These are phyloP conservation scores for Haliaeetus leucogaster DNA, from an alignment of 2,113 vertebrate species.

Conservation along the genomic window DNA sequence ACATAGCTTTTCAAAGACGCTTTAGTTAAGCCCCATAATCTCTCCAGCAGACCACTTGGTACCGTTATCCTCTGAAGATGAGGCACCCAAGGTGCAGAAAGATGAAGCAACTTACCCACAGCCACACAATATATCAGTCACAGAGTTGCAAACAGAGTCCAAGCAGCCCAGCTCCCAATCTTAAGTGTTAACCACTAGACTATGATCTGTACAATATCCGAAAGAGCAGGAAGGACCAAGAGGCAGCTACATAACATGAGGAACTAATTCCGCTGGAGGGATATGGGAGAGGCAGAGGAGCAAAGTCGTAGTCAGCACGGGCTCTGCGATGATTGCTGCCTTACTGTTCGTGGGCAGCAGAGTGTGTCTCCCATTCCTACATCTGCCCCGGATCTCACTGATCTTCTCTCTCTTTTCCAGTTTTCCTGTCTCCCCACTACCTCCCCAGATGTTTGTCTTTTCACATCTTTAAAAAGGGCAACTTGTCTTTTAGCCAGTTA, in stretches of 20 bases:
- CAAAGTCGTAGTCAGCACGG: neutral
- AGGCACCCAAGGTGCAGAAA: neutral
- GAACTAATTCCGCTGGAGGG: neutral
- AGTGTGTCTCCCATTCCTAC: neutral
- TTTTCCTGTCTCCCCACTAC: neutral
- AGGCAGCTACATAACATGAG: neutral
- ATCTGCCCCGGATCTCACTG: neutral
- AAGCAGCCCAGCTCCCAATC: neutral
- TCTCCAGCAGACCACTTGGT: neutral
- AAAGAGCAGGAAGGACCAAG: neutral
- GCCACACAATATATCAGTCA: neutral
- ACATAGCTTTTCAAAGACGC: neutral
- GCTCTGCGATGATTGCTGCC: neutral
- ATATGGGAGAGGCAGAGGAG: neutral
- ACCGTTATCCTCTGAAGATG: neutral
- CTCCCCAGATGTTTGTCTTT: neutral
- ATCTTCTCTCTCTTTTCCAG: neutral
- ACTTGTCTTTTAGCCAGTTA: neutral
- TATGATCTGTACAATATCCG: neutral
- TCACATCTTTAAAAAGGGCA: neutral
- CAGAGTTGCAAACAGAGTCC: neutral
- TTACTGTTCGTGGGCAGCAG: neutral
- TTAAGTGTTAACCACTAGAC: neutral
- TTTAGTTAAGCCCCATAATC: neutral
- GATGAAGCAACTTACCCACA: neutral